A percentile compares a stretch with the other conserved stretches of the same genome.
phyloP scores from a whole-genome alignment of 2,888 invertebrate genomes.

The Mythimna pallens region DNA sequence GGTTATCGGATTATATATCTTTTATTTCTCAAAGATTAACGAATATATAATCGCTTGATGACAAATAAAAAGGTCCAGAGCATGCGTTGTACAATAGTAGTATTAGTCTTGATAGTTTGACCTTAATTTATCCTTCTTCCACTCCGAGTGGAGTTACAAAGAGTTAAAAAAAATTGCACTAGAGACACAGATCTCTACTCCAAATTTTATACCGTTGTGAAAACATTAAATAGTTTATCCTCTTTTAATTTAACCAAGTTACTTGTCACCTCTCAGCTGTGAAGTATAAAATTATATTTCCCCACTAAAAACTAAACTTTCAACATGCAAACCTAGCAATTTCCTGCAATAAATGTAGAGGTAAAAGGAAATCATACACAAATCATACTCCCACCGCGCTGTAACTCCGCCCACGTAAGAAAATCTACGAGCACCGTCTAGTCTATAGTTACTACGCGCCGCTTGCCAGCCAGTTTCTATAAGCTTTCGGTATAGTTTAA shows the following conservation, averaged over 20 bases:
- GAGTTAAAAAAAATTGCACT: no score
- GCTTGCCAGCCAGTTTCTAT: slow-evolving; percentile 7
- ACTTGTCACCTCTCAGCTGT: not conserved
- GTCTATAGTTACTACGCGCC: slow-evolving; percentile 8
- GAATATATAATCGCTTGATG: not conserved
- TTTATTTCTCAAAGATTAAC: no score
- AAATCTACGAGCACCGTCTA: slow-evolving; percentile 21
- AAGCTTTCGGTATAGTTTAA: not conserved
- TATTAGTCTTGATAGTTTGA: no score
- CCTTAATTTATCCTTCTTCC: no score
- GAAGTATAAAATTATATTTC: slow-evolving; percentile 1
- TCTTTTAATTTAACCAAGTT: not conserved
- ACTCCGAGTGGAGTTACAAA: no score
- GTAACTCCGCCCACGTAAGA: slow-evolving; percentile 51
- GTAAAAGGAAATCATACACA: slow-evolving; percentile 37
- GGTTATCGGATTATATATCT: no score
- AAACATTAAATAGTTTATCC: not conserved
- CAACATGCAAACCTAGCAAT: slow-evolving; percentile 4
- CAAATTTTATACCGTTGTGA: no score
- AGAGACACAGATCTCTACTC: no score
- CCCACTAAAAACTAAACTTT: slow-evolving; percentile 4
- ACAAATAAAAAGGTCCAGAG: no score
- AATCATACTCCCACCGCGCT: slow-evolving; percentile 42
- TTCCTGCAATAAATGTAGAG: slow-evolving; percentile 14
- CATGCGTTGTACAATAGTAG: no score